These are phyloP conservation scores for Sphaeridia pumilis DNA, from an alignment of 2,888 invertebrate genomes.

Conservation along the genomic window DNA sequence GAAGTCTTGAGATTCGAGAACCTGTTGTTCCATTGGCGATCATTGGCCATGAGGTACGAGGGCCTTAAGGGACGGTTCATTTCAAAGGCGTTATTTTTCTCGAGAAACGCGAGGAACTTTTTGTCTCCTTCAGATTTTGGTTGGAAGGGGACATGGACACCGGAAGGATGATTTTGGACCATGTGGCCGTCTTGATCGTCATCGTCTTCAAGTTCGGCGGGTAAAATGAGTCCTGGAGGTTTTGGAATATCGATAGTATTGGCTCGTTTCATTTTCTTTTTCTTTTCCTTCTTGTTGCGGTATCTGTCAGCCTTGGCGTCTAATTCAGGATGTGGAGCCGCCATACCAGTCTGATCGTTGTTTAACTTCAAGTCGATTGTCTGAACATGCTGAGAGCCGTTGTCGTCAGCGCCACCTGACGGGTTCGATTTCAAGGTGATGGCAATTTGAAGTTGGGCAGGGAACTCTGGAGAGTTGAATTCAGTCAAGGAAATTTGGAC, in stretches of 20 bases:
- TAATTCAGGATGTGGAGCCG: not conserved
- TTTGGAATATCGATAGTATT: slow-evolving; percentile 82
- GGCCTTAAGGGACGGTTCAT: slow-evolving; percentile 30
- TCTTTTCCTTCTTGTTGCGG: slow-evolving; percentile 45
- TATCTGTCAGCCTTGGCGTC: slow-evolving; percentile 26
- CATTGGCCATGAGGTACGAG: slow-evolving; percentile 39
- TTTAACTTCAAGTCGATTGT: not conserved
- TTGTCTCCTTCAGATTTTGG: slow-evolving; percentile 75
- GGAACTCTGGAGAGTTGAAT: slow-evolving; percentile 27
- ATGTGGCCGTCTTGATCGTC: slow-evolving; percentile 45
- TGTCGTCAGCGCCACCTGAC: not conserved
- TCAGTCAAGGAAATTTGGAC: slow-evolving; percentile 36
- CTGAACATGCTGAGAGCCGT: not conserved
- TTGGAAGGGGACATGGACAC: slow-evolving; percentile 41
- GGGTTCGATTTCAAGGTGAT: slow-evolving; percentile 35
- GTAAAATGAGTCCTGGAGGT: slow-evolving; percentile 43
- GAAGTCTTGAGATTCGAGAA: slow-evolving; percentile 72
- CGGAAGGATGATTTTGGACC: slow-evolving; percentile 19
- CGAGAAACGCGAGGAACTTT: slow-evolving; percentile 71
- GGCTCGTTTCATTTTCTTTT: slow-evolving; percentile 69
- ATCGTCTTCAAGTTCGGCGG: slow-evolving; percentile 40
- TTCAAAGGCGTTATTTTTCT: slow-evolving; percentile 49
- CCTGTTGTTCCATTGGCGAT: slow-evolving; percentile 65
- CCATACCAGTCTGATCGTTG: not conserved
- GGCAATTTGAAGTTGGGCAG: slow-evolving; percentile 36